Conservation (phyloP, 2,113 vertebrate species). For the Calyptommatus sinebrachiatus region DNA sequence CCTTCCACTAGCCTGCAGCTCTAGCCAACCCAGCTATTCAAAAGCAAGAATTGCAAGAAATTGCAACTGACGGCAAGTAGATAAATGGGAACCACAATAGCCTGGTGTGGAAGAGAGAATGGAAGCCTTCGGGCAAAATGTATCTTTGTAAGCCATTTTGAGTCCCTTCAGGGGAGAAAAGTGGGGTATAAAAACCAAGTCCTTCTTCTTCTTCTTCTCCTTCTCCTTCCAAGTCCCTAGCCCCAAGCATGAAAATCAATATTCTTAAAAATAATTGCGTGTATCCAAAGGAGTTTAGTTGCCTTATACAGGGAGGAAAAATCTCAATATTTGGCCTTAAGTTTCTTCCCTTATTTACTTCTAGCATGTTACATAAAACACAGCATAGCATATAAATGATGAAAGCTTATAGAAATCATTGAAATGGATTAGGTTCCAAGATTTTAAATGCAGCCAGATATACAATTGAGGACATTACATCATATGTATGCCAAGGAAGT, state of each 20-base stretch:
- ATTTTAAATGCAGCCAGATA: constrained; percentile 35
- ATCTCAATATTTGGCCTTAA: not conserved
- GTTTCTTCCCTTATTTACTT: not conserved
- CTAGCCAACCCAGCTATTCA: too few species aligned
- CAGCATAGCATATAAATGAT: constrained; percentile 23
- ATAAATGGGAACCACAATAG: too few species aligned
- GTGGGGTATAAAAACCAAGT: too few species aligned
- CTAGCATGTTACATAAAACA: not conserved
- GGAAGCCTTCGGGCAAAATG: too few species aligned
- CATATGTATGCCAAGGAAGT: constrained; percentile 36
- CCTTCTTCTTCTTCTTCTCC: too few species aligned
- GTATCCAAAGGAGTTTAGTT: not conserved
- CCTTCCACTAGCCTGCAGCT: too few species aligned
- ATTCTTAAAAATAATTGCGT: not conserved
- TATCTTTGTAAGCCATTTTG: too few species aligned
- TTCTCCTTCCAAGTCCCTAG: not conserved
- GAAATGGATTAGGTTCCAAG: not conserved
- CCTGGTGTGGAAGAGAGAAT: too few species aligned
- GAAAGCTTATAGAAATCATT: not conserved
- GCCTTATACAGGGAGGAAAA: too few species aligned
- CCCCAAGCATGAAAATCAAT: not conserved
- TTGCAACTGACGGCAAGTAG: too few species aligned
- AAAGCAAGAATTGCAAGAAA: too few species aligned
- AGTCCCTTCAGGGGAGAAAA: too few species aligned
- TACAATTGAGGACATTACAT: constrained; percentile 36